phyloP scores from a whole-genome alignment of 2,797 vertebrate genomes.

The Menidia menidia region DNA sequence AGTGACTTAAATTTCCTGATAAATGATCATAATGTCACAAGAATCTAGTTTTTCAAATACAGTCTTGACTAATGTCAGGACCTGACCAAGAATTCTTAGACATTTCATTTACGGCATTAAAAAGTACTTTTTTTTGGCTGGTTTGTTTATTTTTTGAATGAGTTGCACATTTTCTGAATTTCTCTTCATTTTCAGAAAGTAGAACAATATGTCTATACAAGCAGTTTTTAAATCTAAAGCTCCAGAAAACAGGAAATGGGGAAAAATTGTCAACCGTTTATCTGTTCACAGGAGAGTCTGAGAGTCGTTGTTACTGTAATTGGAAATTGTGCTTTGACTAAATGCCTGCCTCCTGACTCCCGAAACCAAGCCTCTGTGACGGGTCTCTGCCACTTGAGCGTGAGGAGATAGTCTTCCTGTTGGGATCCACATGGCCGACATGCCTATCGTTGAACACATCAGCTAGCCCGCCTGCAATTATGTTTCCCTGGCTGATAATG shows the following conservation, averaged over 20 bases:
- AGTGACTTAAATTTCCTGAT: background rate
- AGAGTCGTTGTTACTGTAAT: constrained; percentile 68
- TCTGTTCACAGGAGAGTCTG: constrained; percentile 54
- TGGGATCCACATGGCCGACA: constrained; percentile 48
- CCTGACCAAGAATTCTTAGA: background rate
- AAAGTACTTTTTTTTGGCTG: background rate
- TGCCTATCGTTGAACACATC: constrained; percentile 63
- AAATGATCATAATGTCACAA: background rate
- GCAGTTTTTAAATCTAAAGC: constrained; percentile 29
- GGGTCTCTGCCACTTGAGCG: constrained; percentile 19
- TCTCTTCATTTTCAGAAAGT: constrained; percentile 21
- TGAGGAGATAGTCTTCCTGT: constrained; percentile 1
- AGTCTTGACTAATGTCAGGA: background rate
- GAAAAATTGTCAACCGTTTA: constrained; percentile 45
- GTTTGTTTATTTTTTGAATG: constrained; percentile 3
- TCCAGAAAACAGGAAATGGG: constrained; percentile 40
- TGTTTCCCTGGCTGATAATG: constrained; percentile 54
- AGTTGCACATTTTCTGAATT: background rate
- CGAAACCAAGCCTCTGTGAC: constrained; percentile 47
- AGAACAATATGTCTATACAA: constrained; percentile 25
- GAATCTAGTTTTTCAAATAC: background rate
- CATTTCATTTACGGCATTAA: background rate
- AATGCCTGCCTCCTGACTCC: constrained; percentile 52
- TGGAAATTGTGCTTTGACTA: constrained; percentile 64
- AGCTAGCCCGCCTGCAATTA: constrained; percentile 50